These are phyloP conservation scores for Argynnis bischoffii DNA, from an alignment of 2,888 invertebrate genomes.

Conservation along the genomic window DNA sequence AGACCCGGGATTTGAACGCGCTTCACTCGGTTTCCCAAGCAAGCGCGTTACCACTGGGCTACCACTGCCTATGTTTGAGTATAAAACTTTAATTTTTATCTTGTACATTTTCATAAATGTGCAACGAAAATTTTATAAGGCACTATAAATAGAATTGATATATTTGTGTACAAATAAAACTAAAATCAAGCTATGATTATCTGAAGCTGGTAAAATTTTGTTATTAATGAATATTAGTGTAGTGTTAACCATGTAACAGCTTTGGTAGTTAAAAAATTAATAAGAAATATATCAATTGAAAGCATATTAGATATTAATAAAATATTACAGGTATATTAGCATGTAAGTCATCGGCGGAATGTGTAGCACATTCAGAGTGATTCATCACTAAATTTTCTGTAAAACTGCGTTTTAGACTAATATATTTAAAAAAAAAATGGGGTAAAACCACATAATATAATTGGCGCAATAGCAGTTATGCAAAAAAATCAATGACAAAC, in stretches of 20 bases:
- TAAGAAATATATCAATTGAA: background rate
- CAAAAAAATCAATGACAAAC: constrained; percentile 1
- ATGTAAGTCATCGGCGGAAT: background rate
- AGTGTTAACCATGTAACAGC: background rate
- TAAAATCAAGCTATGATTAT: background rate
- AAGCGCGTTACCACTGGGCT: too few species aligned
- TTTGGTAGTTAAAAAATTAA: background rate
- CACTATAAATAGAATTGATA: background rate
- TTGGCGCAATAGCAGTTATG: background rate
- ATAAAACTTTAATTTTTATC: too few species aligned
- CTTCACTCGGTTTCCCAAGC: too few species aligned
- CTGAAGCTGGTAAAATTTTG: too few species aligned
- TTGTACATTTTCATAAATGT: too few species aligned
- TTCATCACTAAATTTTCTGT: constrained; percentile 1
- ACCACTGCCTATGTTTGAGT: too few species aligned
- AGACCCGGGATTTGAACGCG: too few species aligned
- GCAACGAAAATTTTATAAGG: background rate
- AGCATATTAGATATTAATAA: background rate
- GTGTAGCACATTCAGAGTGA: background rate
- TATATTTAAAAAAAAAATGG: background rate
- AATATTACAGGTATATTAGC: background rate
- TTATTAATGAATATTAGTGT: background rate
- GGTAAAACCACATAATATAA: too few species aligned
- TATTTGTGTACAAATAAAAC: background rate
- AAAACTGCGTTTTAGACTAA: background rate